phyloP scores from a whole-genome alignment of 2,113 vertebrate genomes.

The Saguinus midas region DNA sequence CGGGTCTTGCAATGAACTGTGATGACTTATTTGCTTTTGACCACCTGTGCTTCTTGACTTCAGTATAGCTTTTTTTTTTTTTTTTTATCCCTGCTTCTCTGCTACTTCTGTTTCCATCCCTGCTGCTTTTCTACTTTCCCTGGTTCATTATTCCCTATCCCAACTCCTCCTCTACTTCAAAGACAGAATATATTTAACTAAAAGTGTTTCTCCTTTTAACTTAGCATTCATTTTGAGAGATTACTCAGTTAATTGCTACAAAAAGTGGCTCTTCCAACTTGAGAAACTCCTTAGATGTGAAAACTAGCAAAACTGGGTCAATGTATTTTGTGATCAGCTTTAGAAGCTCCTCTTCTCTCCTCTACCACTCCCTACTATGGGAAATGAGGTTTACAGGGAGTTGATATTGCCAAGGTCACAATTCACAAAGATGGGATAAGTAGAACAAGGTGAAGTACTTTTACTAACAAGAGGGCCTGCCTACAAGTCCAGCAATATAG shows the following conservation, averaged over 20 bases:
- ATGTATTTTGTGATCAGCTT: neutral
- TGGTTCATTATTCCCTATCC: neutral
- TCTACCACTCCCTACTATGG: neutral
- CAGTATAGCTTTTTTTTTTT: neutral
- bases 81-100: too few species aligned
- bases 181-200: conserved; percentile 19
- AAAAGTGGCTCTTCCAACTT: conserved; percentile 9
- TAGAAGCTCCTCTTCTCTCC: neutral
- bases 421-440: neutral
- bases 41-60: neutral
- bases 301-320: neutral
- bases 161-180: neutral
- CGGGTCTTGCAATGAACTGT: neutral
- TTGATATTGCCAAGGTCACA: neutral
- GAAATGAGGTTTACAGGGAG: fast-evolving
- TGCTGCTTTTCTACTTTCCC: neutral
- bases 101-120: neutral
- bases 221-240: neutral
- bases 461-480: neutral
- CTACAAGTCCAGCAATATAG: neutral
- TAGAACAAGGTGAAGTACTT: neutral
- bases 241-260: conserved; percentile 10
- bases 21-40: neutral
- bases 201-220: neutral
- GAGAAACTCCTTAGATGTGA: neutral